Percentiles rank a stretch among this genome's conserved stretches.
phyloP scores from a whole-genome alignment of 2,888 invertebrate species.

The Notodromas monacha region DNA sequence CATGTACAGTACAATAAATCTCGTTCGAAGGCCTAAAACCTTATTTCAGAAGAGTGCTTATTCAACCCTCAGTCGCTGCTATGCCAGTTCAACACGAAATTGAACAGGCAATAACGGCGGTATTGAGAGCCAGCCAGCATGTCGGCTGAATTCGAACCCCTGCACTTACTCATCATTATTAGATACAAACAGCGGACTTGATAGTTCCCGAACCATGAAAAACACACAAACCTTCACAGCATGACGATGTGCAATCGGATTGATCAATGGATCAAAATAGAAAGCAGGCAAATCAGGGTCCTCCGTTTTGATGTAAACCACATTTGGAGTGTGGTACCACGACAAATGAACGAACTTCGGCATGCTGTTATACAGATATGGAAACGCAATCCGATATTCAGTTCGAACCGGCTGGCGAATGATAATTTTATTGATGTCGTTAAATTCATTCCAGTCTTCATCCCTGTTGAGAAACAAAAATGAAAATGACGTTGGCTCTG shows the following conservation, averaged over 20 bases:
- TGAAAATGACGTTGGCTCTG: not conserved
- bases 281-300: slow-evolving; percentile 98
- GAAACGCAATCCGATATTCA: slow-evolving; percentile 96
- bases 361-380: slow-evolving; percentile 92
- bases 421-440: slow-evolving; percentile 98
- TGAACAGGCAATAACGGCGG: no score
- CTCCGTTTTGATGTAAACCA: slow-evolving; percentile 97
- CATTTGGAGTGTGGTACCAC: slow-evolving; percentile 97
- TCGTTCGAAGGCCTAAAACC: no score
- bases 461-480: slow-evolving; percentile 26
- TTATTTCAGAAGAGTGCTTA: no score
- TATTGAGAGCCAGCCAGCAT: no score
- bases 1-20: not conserved
- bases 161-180: no score
- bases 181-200: no score
- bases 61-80: no score
- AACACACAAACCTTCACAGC: slow-evolving; percentile 18
- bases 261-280: slow-evolving; percentile 96
- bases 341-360: slow-evolving; percentile 93
- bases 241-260: slow-evolving; percentile 85
- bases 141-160: no score
- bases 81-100: no score
- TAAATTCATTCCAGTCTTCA: slow-evolving; percentile 99
- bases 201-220: not conserved
- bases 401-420: slow-evolving; percentile 93